phyloP scores from a whole-genome alignment of 2,797 vertebrate genomes.

The Linurgus olivaceus region DNA sequence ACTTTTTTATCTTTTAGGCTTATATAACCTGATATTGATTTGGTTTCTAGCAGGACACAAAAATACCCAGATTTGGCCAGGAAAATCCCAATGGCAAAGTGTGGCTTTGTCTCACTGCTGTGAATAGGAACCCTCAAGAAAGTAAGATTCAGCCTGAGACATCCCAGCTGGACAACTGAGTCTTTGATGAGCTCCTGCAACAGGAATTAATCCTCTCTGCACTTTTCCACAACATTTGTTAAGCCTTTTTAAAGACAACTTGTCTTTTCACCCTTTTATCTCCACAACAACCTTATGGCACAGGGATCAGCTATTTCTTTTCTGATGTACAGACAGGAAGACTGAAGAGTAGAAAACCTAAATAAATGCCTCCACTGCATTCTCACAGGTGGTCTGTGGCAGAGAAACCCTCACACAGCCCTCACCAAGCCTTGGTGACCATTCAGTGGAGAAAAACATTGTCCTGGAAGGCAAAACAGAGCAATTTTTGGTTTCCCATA shows the following conservation, averaged over 20 bases:
- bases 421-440: neutral
- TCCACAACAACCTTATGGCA: rapidly evolving
- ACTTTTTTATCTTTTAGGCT: neutral
- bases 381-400: neutral
- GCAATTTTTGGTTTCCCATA: neutral
- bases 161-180: rapidly evolving
- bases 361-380: neutral
- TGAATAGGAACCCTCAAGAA: neutral
- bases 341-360: neutral
- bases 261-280: neutral
- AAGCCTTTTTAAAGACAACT: neutral
- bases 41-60: neutral
- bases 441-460: neutral
- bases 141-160: neutral
- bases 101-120: neutral
- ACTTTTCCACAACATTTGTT: neutral
- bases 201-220: neutral
- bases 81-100: neutral
- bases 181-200: neutral
- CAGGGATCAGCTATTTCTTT: neutral
- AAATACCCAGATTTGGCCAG: neutral
- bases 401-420: neutral
- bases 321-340: neutral
- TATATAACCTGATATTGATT: neutral
- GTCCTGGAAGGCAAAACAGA: neutral